Conservation (phyloP, 2,888 invertebrate species). For the Tuta absoluta region DNA sequence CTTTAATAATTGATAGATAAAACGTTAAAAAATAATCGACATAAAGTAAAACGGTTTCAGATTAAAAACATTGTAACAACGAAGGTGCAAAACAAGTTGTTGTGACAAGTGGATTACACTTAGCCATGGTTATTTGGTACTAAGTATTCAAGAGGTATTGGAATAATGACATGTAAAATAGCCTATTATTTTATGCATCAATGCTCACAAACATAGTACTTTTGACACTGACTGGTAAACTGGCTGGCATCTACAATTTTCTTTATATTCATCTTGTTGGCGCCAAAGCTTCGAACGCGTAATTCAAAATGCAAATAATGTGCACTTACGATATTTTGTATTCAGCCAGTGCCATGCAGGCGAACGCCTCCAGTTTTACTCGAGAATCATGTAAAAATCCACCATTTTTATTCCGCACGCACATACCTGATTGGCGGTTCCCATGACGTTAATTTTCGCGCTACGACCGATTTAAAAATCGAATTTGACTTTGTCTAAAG, state of each 20-base stretch:
- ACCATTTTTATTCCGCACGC: conserved; percentile 75
- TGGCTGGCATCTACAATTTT: conserved; percentile 17
- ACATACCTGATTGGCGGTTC: conserved; percentile 74
- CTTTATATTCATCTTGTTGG: conserved; percentile 36
- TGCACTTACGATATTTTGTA: conserved; percentile 78
- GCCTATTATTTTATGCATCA: conserved; percentile 16
- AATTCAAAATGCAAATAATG: conserved; percentile 79
- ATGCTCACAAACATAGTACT: conserved; percentile 1
- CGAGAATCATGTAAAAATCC: conserved; percentile 78
- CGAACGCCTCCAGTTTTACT: conserved; percentile 74
- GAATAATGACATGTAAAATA: conserved; percentile 6
- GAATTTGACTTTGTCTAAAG: conserved; percentile 48
- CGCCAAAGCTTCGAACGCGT: conserved; percentile 64
- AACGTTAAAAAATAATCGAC: not conserved
- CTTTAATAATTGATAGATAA: not conserved
- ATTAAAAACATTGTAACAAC: not conserved
- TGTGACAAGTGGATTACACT: not conserved
- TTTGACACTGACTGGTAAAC: not conserved
- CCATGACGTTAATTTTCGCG: conserved; percentile 78
- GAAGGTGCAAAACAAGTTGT: not conserved
- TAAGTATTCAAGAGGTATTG: conserved; percentile 4
- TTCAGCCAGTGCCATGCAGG: conserved; percentile 65
- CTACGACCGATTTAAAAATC: conserved; percentile 39
- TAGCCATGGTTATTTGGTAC: not conserved
- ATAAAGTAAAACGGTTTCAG: not conserved